These are phyloP conservation scores for Macropodus opercularis DNA, from an alignment of 2,797 vertebrate species.

Conservation along the genomic window DNA sequence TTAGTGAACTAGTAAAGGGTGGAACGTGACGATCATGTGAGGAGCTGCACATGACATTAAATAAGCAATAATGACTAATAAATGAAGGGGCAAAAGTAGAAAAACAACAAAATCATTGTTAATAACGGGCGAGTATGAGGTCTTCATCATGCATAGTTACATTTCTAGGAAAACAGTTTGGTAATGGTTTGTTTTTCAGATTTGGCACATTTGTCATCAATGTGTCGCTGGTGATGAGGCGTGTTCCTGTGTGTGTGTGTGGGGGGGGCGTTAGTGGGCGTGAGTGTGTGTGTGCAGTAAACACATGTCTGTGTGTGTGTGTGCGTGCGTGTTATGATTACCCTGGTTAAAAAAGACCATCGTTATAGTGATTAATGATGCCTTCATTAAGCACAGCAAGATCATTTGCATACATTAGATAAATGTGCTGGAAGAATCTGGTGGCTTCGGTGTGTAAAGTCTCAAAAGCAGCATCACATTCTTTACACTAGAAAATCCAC, in stretches of 20 bases:
- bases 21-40: conserved; percentile 17
- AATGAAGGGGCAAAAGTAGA: conserved; percentile 1
- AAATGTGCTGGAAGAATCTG: conserved; percentile 75
- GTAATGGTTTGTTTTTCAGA: conserved; percentile 22
- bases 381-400: conserved; percentile 83
- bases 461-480: conserved; percentile 47
- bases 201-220: conserved; percentile 36
- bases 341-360: conserved; percentile 83
- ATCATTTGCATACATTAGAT: conserved; percentile 87
- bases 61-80: conserved; percentile 1
- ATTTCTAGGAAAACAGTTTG: conserved; percentile 26
- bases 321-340: conserved; percentile 70
- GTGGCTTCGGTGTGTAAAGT: conserved; percentile 63
- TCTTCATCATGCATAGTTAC: conserved; percentile 13
- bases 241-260: conserved; percentile 14
- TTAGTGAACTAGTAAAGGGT: conserved; percentile 16
- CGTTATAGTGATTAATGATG: conserved; percentile 85
- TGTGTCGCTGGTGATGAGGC: conserved; percentile 49
- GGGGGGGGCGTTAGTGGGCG: conserved; percentile 5
- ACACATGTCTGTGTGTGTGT: conserved; percentile 20
- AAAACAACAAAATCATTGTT: conserved; percentile 4
- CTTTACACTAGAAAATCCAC: conserved; percentile 30
- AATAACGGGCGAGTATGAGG: neutral
- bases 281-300: conserved; percentile 3
- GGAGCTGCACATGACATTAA: conserved; percentile 5